Base-by-base conservation (phyloP, 2,113 vertebrate genomes). In the Thoracochromis brauschi region DNA sequence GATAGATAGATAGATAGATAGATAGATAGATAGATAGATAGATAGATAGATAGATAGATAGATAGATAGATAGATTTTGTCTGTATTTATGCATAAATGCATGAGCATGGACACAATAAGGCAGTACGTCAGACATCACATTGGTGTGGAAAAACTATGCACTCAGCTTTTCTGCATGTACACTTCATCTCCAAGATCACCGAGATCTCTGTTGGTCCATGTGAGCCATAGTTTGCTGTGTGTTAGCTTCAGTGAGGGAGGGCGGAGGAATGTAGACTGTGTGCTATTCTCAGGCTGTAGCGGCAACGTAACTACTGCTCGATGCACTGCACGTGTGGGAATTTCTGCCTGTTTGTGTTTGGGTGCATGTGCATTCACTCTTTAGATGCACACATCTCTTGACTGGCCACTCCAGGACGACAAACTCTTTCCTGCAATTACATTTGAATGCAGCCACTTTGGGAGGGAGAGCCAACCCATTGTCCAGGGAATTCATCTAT, bases 201-300 rank as follows among this genome's bases (percentile, higher is more conserved):
- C 83, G 87, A 87, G 91, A 94, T 94, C 63, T 63, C 81, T 91
- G 90, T 90, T 87, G 85, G 92, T 93, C 88, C 93, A 94, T 95
- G 96, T 95, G 95, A 96, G 93, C 93, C 82, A 92, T 33, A 82
- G 89, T 92, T 82, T 93, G 94, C 88, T 93, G 93, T 91, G 93
- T 88, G 82, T 60, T 91, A 33, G 90, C 90, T 87, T 92, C 84
- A 75, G 71, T 9, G 78, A 93, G 91, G 93, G 84, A 87, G 92
- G 92, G 91, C 88, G 88, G 91, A 93, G 95, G 94, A 95, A 95
- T 96, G 94, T 87, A 63, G 92, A 88, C 90, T 84, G 85, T 84
- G 90, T 93, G 93, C 94, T 96, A 96, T 96, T 96, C 95, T 95
- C 87, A 49, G 87, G 89, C 94, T 92, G 93, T 86, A 93, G 90